Percentiles rank a stretch among this genome's conserved stretches.
Evolutionary conservation across 2,113 vertebrate genomes (phyloP).

Genomic region (Sylvia atricapilla): DNA sequence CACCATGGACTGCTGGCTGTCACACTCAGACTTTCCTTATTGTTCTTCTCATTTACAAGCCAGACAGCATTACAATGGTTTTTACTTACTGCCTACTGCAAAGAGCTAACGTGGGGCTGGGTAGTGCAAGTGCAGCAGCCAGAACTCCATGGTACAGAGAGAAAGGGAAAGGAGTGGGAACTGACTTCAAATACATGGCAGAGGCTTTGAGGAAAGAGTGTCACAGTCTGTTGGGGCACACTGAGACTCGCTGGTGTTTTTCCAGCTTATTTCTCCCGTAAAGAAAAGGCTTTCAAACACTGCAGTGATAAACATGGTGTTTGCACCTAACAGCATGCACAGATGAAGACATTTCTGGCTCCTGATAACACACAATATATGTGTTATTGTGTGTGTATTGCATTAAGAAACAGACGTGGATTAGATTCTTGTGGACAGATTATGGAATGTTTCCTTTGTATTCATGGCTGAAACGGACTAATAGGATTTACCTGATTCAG

Average conservation of each 20-base stretch:
- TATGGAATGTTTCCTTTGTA: slow-evolving; percentile 42
- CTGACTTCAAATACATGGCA: background rate
- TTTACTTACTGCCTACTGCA: slow-evolving; percentile 48
- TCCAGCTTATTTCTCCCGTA: background rate
- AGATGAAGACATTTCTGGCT: background rate
- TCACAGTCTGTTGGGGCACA: background rate
- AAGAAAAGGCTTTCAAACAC: background rate
- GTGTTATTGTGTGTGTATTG: background rate
- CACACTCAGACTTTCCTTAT: slow-evolving; percentile 31
- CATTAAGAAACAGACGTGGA: slow-evolving; percentile 15
- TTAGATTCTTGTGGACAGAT: slow-evolving; percentile 17
- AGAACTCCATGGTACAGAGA: background rate
- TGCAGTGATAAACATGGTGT: background rate
- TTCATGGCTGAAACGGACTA: slow-evolving; percentile 18
- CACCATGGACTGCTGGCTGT: slow-evolving; percentile 57
- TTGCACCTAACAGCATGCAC: background rate
- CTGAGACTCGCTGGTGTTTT: background rate
- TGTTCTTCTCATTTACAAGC: slow-evolving; percentile 60
- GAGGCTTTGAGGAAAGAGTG: background rate
- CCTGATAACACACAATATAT: slow-evolving; percentile 11
- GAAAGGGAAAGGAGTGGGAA: background rate
- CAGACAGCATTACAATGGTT: slow-evolving; percentile 70
- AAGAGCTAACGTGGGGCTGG: slow-evolving; percentile 25
- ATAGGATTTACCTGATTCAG: slow-evolving; percentile 25
- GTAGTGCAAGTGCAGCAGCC: background rate